Conservation (phyloP, 2,113 vertebrate genomes). For the Oncorhynchus kisutch region DNA sequence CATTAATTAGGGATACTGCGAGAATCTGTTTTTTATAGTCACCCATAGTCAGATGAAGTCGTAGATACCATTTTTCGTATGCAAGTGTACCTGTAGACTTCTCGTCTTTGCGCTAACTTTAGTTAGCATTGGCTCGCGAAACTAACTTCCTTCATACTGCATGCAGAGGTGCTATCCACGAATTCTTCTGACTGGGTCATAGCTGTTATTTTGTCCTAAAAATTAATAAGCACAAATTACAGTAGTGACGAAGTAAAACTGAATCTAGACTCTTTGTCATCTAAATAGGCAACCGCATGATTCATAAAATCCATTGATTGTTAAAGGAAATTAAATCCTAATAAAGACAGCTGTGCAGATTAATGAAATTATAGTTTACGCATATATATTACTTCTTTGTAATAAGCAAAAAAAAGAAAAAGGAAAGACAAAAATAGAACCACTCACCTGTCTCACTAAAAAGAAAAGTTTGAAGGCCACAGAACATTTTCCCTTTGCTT, state of each 20-base stretch:
- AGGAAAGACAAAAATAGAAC: conserved; percentile 46
- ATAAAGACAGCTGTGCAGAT: conserved; percentile 58
- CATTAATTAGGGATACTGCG: conserved; percentile 14
- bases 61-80: too few relatives aligned
- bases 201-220: conserved; percentile 42
- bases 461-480: conserved; percentile 76
- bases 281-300: conserved; percentile 49
- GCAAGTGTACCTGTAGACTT: too few relatives aligned
- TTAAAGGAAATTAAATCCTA: conserved; percentile 28
- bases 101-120: too few relatives aligned
- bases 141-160: too few relatives aligned
- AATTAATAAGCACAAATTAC: conserved; percentile 61
- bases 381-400: conserved; percentile 45
- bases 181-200: not conserved
- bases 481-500: conserved; percentile 78
- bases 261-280: conserved; percentile 40
- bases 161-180: too few relatives aligned
- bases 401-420: conserved; percentile 58
- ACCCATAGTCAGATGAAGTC: too few relatives aligned
- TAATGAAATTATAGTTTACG: conserved; percentile 58
- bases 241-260: conserved; percentile 56
- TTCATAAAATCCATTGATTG: conserved; percentile 35
- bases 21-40: too few relatives aligned
- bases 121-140: too few relatives aligned
- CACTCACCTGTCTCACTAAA: conserved; percentile 72